Evolutionary conservation across 2,888 invertebrate species (phyloP), one percentile per base, ranked within the genome.

Genomic region (Brachyopa scutellaris): DNA sequence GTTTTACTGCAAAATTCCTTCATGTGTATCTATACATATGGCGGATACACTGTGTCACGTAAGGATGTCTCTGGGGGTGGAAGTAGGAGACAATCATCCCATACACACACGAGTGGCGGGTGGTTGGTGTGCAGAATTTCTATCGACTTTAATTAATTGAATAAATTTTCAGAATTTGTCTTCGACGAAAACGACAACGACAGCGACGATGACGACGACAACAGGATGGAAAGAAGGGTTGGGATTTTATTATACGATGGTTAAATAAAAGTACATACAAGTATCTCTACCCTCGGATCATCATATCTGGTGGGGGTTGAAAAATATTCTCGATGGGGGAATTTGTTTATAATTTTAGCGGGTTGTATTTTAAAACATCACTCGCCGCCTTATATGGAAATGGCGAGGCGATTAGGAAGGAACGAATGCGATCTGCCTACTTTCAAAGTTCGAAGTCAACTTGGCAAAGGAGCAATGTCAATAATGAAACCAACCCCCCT

Each of bases 131-230:
- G 78, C 83, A 73, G 78, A 78, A 83, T 83, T 78, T 83, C 73
- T 78, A 83, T 83, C 83, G 83, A 83, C 83, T 78, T 83, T 83
- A 83, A 83, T 83, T 83, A 83, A 83, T 83, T 83, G 78, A 83
- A 83, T 83, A 83, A 83, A 83, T 78, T 83, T 82, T 66, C 66
- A 77, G 72, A 82, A 82, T 82, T 74, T 80, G 69, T 76, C 74
- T 74, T 78, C 72, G 59, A 64, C 70, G 67, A 67, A 42, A 57
- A 57, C 66, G n/a, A 61, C 31, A 21, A 51, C 45, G 23, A 47
- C 42, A 6, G 26, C 47, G 36, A 55, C 36, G 47, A 53, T 36
- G 13, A 55, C 62, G 26, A 8, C 13, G 23, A 53, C 33, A 70
- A 51, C 76, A 76, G 80, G 76, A 36, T 8, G 7, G 26, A 53